Evolutionary conservation across 2,113 vertebrate genomes (phyloP), one percentile per base, ranked within the genome.

Genomic region (Suncus etruscus): DNA sequence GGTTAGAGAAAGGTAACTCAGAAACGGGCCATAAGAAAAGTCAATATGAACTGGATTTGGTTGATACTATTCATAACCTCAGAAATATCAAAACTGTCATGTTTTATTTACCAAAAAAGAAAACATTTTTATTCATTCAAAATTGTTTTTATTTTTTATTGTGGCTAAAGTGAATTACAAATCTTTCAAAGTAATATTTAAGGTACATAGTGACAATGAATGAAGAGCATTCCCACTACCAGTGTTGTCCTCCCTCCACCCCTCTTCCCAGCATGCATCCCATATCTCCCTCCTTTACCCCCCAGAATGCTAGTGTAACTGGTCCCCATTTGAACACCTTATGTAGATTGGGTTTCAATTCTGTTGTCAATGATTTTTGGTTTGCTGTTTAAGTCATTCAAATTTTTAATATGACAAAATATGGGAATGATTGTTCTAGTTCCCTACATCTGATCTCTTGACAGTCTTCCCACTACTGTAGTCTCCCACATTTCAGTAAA

Each of bases 371-470:
- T 39, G 39, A 39, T 5, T 39, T 39, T 39, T 39, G 39, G 39
- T 39, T 39, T 39, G 39, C 3, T 39, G 39, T 5, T 39, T 39
- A 39, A 39, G 39, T 39, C 39, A 39, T 39, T 73, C 20, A 73
- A 1, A 79, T 51, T 90, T 87, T 66, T 76, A 47, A 18, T 72
- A 9, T 76, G 58, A 45, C 89, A 16, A 79, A 25, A 58, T 58
- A 5, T 58, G 18, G 80, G 51, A 94, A 90, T 72, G 93, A 96
- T 95, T 91, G 51, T 77, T 89, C 79, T 82, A 90, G 92, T 95
- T 89, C 70, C 68, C 90, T 94, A 93, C 92, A 95, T 96, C 77
- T 48, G 27, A 85, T 66, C 3, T 50, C 15, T 6, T 85, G 79
- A 15, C 6, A 16, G n/a, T 16, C 1, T 8, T 1, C 66, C 31